Evolutionary conservation across 2,888 invertebrate genomes (phyloP).

Genomic region (Cheilosia pagana): DNA sequence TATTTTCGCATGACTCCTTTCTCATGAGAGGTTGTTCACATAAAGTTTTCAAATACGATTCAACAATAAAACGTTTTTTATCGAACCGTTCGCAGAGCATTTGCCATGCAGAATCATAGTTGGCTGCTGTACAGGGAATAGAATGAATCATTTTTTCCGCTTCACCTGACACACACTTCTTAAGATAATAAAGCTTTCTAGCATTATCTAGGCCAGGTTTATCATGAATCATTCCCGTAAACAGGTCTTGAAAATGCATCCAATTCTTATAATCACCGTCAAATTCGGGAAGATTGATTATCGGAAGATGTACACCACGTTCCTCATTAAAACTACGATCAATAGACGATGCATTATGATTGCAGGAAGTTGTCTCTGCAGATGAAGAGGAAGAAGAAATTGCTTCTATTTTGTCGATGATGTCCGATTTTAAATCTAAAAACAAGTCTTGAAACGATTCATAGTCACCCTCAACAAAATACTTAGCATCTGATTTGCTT

Average conservation of each 20-base stretch:
- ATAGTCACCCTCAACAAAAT: background rate
- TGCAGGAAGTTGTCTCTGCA: background rate
- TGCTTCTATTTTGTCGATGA: background rate
- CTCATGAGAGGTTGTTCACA: constrained; percentile 25
- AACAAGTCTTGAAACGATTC: background rate
- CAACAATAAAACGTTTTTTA: constrained; percentile 22
- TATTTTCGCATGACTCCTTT: background rate
- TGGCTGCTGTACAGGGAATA: background rate
- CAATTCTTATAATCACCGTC: background rate
- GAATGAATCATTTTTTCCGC: constrained; percentile 8
- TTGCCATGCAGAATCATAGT: constrained; percentile 18
- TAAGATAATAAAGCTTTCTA: constrained; percentile 1
- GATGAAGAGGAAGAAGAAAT: background rate
- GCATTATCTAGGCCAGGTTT: background rate
- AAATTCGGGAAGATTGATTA: background rate
- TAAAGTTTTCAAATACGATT: constrained; percentile 10
- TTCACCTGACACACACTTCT: background rate
- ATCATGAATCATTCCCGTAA: constrained; percentile 3
- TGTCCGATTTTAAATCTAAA: background rate
- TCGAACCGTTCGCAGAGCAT: background rate
- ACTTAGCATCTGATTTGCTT: background rate
- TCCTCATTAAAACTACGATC: background rate
- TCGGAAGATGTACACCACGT: background rate
- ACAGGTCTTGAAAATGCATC: background rate
- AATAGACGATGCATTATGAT: background rate